phyloP scores from a whole-genome alignment of 2,113 vertebrate genomes.

The Nerophis lumbriciformis region DNA sequence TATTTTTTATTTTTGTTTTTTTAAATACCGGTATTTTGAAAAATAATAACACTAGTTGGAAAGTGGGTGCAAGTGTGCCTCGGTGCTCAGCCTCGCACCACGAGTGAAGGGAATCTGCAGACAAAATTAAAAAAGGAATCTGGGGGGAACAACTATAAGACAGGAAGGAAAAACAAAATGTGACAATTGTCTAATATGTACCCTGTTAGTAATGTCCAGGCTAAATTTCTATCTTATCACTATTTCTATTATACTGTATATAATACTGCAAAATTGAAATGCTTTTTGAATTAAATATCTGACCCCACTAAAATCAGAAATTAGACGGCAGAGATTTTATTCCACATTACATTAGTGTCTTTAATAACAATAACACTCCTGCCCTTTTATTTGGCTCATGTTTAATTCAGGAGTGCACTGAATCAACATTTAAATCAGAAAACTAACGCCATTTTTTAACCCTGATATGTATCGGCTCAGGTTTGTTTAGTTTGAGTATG shows the following conservation, averaged over 20 bases:
- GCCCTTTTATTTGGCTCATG: slow-evolving; percentile 4
- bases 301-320: slow-evolving; percentile 2
- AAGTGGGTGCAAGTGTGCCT: too few relatives aligned
- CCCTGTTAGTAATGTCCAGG: background rate
- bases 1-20: too few relatives aligned
- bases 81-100: too few relatives aligned
- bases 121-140: too few relatives aligned
- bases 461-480: background rate
- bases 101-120: too few relatives aligned
- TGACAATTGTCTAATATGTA: background rate
- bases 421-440: background rate
- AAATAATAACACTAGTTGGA: too few relatives aligned
- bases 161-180: too few relatives aligned
- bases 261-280: background rate
- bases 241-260: background rate
- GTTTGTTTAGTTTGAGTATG: background rate
- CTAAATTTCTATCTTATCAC: background rate
- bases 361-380: background rate
- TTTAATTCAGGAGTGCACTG: background rate
- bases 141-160: too few relatives aligned
- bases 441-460: background rate
- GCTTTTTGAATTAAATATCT: background rate
- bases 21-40: too few relatives aligned
- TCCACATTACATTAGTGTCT: background rate
- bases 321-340: background rate